phyloP scores from a whole-genome alignment of 2,113 vertebrate species.

The Syngnathoides biaculeatus region DNA sequence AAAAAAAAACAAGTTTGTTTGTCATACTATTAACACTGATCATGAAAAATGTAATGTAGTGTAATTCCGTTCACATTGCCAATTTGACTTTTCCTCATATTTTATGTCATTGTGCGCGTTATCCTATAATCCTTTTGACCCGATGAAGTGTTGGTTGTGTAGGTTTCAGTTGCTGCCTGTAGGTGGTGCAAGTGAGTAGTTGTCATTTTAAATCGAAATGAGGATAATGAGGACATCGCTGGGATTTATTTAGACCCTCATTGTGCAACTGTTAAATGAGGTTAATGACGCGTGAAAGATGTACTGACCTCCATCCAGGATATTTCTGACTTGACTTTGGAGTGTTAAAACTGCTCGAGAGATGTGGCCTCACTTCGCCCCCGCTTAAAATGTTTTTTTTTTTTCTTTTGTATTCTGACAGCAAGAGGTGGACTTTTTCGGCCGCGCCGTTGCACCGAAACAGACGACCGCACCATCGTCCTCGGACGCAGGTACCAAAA shows the following conservation, averaged over 20 bases:
- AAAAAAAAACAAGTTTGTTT: background rate
- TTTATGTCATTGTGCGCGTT: background rate
- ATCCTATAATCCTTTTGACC: background rate
- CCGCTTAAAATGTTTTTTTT: background rate
- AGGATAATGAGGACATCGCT: constrained; percentile 44
- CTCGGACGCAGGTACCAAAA: constrained; percentile 54
- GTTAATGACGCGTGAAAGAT: constrained; percentile 39
- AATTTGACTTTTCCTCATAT: background rate
- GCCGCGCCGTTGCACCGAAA: constrained; percentile 63
- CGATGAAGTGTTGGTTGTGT: background rate
- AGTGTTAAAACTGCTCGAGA: background rate
- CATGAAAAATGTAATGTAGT: too few species aligned
- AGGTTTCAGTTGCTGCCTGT: background rate
- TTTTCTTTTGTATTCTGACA: constrained; percentile 39
- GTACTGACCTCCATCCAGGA: constrained; percentile 35
- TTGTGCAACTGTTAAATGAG: constrained; percentile 45
- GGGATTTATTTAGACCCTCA: constrained; percentile 28
- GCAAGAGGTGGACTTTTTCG: constrained; percentile 77
- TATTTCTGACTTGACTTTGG: background rate
- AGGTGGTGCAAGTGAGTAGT: constrained; percentile 31
- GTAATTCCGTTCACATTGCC: background rate
- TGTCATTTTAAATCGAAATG: constrained; percentile 22
- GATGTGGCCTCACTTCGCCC: background rate
- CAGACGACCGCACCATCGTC: constrained; percentile 32
- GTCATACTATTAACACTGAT: too few species aligned